Evolutionary conservation across 2,797 vertebrate genomes (phyloP).

Genomic region (Agapornis canus): DNA sequence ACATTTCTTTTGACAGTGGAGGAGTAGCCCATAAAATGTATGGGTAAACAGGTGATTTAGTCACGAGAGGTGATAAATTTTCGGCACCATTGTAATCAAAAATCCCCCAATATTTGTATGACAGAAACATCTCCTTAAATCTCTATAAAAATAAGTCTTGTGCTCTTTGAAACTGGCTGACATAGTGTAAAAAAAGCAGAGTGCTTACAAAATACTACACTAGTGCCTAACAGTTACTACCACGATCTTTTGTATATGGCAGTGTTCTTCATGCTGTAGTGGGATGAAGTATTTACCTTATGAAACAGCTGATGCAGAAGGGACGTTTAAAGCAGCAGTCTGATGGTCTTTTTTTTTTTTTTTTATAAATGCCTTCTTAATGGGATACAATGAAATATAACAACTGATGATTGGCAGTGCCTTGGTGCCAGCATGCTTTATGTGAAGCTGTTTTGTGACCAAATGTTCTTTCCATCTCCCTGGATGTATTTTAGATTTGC

Average conservation of each 20-base stretch:
- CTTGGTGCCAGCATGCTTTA: not conserved
- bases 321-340: not conserved
- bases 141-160: not conserved
- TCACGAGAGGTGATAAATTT: not conserved
- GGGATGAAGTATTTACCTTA: not conserved
- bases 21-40: not conserved
- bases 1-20: not conserved
- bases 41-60: not conserved
- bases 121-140: not conserved
- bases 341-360: not conserved
- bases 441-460: not conserved
- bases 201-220: not conserved
- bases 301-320: not conserved
- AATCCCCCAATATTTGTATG: not conserved
- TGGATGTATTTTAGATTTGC: not conserved
- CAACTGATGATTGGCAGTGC: not conserved
- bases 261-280: not conserved
- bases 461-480: not conserved
- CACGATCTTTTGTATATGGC: not conserved
- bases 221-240: not conserved
- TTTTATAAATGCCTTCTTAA: not conserved
- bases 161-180: not conserved
- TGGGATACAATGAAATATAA: not conserved
- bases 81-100: accelerated
- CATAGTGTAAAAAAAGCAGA: not conserved